Evolutionary conservation across 2,888 invertebrate species (phyloP).

Genomic region (Augochlorella aurata): DNA sequence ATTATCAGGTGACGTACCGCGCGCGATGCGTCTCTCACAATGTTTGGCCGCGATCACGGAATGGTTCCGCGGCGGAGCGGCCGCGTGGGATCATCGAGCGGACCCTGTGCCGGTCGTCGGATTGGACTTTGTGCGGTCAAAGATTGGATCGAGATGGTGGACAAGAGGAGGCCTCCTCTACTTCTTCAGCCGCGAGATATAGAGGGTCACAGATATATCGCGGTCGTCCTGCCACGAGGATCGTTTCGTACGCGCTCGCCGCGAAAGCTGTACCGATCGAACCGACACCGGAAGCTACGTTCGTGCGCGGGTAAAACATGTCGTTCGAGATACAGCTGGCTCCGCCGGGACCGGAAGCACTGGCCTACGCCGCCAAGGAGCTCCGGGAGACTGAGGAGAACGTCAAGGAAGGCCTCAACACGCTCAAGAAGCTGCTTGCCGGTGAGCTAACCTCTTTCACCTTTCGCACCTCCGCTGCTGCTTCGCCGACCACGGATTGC

Average conservation of each 20-base stretch:
- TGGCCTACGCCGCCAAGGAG: constrained; percentile 78
- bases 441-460: constrained; percentile 70
- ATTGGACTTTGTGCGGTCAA: constrained; percentile 80
- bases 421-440: constrained; percentile 78
- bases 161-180: constrained; percentile 74
- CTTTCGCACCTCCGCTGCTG: neutral
- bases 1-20: constrained; percentile 33
- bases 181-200: constrained; percentile 62
- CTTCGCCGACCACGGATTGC: neutral
- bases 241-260: constrained; percentile 42
- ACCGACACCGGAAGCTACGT: neutral
- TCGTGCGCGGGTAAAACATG: constrained; percentile 59
- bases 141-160: constrained; percentile 76
- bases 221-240: constrained; percentile 71
- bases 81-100: no score
- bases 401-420: constrained; percentile 76
- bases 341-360: constrained; percentile 71
- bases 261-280: constrained; percentile 7
- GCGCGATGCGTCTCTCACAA: constrained; percentile 9
- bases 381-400: constrained; percentile 82
- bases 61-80: constrained; percentile 17
- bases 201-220: constrained; percentile 75
- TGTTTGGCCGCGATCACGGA: neutral
- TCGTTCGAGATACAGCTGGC: constrained; percentile 66
- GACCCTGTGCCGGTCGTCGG: constrained; percentile 15